phyloP scores from a whole-genome alignment of 53 echinoderm and acorn worm genomes.

The Pentamera pediparva region DNA sequence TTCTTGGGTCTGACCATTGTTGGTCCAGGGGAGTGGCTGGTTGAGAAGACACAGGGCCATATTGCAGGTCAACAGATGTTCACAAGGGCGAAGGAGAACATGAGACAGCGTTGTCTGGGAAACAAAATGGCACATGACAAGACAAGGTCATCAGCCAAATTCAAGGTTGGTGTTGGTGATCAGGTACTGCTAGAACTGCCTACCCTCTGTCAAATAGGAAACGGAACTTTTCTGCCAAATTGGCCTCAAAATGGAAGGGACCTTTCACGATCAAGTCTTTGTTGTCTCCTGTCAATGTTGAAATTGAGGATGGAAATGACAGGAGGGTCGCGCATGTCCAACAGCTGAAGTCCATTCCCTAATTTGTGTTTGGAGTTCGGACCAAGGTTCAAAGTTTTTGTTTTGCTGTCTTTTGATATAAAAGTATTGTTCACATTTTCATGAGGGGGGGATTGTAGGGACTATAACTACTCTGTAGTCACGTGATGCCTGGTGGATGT shows the following conservation, averaged over 20 bases:
- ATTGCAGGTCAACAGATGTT: not conserved
- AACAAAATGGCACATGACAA: slow-evolving; percentile 28
- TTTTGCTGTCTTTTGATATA: too few species aligned
- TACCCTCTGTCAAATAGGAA: slow-evolving; percentile 30
- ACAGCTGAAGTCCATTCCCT: not conserved
- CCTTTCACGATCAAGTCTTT: not conserved
- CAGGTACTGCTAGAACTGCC: slow-evolving; percentile 26
- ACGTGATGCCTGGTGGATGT: too few species aligned
- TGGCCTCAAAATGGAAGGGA: slow-evolving; percentile 46
- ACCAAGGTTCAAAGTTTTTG: too few species aligned
- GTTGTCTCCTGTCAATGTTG: not conserved
- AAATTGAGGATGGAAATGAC: not conserved
- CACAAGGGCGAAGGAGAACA: not conserved
- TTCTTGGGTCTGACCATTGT: slow-evolving; percentile 23
- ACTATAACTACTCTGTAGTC: too few species aligned
- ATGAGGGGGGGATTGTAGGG: too few species aligned
- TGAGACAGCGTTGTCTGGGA: not conserved
- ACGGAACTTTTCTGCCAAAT: slow-evolving; percentile 41
- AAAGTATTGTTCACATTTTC: too few species aligned
- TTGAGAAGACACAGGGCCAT: not conserved
- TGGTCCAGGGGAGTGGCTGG: slow-evolving; percentile 15
- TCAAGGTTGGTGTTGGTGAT: not conserved
- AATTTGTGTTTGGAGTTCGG: too few species aligned
- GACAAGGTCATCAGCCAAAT: not conserved
- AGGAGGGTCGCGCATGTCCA: not conserved